A percentile compares a stretch with the other conserved stretches of the same genome.
Conservation (phyloP, 2,888 invertebrate species). For the Sphecodes monilicornis region DNA sequence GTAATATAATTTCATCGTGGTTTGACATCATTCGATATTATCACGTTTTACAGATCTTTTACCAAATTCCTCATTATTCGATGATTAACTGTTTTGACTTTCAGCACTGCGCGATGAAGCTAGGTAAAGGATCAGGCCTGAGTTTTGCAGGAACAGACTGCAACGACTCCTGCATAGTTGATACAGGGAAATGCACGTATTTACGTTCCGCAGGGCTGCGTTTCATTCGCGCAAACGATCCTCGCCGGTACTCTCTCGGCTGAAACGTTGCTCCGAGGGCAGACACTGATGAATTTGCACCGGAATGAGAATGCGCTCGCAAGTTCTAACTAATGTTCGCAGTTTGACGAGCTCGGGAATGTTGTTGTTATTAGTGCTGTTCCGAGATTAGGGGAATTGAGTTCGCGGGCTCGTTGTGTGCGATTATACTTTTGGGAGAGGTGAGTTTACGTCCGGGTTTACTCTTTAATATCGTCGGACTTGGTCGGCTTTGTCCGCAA, state of each 20-base stretch:
- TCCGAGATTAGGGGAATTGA: not conserved
- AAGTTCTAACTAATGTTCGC: not conserved
- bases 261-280: not conserved
- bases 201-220: not conserved
- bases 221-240: not conserved
- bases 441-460: not conserved
- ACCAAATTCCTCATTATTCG: not conserved
- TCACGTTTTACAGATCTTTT: not conserved
- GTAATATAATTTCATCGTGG: too few species aligned
- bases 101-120: constrained; percentile 68
- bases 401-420: not conserved
- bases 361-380: not conserved
- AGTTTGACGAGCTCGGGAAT: not conserved
- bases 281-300: not conserved
- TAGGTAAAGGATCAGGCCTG: constrained; percentile 25
- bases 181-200: not conserved
- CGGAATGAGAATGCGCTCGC: not conserved
- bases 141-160: not conserved
- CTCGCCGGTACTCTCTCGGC: not conserved
- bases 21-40: too few species aligned
- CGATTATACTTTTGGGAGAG: not conserved
- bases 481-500: not conserved
- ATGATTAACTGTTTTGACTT: not conserved
- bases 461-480: not conserved
- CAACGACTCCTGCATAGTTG: constrained; percentile 24